phyloP scores from a whole-genome alignment of 2,113 vertebrate genomes.

The Boulengeromyrus knoepffleri region DNA sequence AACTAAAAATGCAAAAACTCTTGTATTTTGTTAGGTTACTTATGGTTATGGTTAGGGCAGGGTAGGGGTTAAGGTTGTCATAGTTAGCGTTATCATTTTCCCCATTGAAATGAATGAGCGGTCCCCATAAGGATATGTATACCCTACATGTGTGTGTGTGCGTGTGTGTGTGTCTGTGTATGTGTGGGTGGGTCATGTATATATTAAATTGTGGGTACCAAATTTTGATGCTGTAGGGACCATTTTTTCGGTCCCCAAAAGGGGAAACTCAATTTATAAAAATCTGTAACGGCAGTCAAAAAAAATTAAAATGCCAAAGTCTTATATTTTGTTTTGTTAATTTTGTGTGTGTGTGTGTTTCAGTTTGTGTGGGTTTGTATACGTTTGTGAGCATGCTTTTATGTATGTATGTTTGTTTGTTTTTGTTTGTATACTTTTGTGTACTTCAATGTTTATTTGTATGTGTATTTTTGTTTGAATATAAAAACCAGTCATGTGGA shows the following conservation, averaged over 20 bases:
- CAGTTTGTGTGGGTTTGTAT: not conserved
- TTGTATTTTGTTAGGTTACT: no score
- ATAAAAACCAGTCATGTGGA: not conserved
- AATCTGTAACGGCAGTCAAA: not conserved
- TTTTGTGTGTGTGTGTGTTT: not conserved
- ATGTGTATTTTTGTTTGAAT: not conserved
- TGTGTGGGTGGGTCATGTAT: not conserved
- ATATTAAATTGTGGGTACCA: not conserved
- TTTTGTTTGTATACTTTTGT: not conserved
- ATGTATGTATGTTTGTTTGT: not conserved
- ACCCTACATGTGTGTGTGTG: no score
- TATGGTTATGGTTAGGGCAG: no score
- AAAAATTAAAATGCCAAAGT: not conserved
- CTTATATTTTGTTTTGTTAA: not conserved
- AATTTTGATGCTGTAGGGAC: not conserved
- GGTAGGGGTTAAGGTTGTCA: no score
- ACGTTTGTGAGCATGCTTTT: not conserved
- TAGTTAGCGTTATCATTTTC: no score
- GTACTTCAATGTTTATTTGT: not conserved
- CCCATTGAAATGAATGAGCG: no score
- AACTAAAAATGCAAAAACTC: no score
- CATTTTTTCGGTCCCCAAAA: not conserved
- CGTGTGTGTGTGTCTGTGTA: not conserved
- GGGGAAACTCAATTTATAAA: not conserved
- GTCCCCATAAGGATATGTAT: no score